Conservation (phyloP, 2,797 vertebrate species). For the Acomys russatus region DNA sequence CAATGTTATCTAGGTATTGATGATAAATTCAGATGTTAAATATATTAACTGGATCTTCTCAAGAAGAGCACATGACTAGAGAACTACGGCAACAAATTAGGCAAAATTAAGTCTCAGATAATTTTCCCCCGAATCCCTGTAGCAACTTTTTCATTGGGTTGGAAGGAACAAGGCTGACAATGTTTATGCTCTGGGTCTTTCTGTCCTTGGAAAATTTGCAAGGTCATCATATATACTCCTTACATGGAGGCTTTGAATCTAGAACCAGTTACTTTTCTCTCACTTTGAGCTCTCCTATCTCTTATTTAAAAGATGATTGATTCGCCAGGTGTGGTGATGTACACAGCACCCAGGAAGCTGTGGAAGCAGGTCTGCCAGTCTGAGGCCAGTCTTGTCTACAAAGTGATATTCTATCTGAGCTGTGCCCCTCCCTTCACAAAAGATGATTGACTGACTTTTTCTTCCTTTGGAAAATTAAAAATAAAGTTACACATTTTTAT, state of each 20-base stretch:
- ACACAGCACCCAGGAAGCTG: background rate
- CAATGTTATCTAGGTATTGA: constrained; percentile 37
- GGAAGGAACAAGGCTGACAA: background rate
- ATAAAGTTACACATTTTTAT: constrained; percentile 9
- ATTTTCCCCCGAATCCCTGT: background rate
- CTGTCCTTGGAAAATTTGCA: background rate
- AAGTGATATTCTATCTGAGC: background rate
- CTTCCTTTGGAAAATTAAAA: constrained; percentile 39
- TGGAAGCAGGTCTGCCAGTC: background rate
- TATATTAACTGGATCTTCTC: constrained; percentile 16
- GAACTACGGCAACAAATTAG: background rate
- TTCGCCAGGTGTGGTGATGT: background rate
- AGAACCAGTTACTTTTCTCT: background rate
- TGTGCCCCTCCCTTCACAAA: background rate
- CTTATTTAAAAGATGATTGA: constrained; percentile 32
- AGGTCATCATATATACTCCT: background rate
- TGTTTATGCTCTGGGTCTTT: background rate
- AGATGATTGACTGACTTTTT: background rate
- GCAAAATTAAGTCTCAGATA: background rate
- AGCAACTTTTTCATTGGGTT: background rate
- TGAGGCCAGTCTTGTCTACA: background rate
- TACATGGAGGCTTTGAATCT: background rate
- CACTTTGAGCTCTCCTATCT: rapidly evolving
- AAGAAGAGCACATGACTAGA: background rate
- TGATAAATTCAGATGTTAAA: background rate